These are phyloP conservation scores for Carassius auratus DNA, from an alignment of 2,113 vertebrate genomes.

Conservation along the genomic window DNA sequence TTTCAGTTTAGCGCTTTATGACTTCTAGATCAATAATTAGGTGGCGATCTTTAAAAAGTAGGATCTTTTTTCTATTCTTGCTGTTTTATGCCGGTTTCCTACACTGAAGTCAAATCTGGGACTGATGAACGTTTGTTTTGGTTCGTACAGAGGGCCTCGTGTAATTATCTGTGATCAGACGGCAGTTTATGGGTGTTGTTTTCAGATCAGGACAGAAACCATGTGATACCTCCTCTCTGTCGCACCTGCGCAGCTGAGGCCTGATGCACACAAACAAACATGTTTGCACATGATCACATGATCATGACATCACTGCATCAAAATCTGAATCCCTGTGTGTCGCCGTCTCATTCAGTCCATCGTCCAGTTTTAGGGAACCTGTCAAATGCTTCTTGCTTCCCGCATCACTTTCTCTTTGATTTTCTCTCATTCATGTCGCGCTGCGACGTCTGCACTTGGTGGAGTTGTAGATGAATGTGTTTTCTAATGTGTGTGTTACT, in stretches of 20 bases:
- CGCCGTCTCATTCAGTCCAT: not conserved
- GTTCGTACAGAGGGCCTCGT: not conserved
- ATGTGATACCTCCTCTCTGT: slow-evolving; percentile 75
- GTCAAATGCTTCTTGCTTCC: slow-evolving; percentile 63
- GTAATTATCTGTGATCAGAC: not conserved
- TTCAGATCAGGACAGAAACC: slow-evolving; percentile 59
- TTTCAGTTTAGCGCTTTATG: not conserved
- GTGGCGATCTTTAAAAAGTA: not conserved
- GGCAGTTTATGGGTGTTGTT: not conserved
- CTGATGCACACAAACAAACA: slow-evolving; percentile 28
- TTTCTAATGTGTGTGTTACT: slow-evolving; percentile 22
- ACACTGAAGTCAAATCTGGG: not conserved
- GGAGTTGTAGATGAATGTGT: slow-evolving; percentile 13
- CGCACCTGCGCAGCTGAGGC: slow-evolving; percentile 63
- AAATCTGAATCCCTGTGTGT: too few species aligned
- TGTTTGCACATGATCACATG: slow-evolving; percentile 13
- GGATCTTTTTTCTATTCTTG: not conserved
- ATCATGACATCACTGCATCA: not conserved
- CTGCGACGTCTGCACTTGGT: slow-evolving; percentile 17
- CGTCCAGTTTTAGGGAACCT: slow-evolving; percentile 35
- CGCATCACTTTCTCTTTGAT: not conserved
- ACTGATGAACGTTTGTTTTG: not conserved
- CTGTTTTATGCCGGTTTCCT: not conserved
- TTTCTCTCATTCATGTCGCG: slow-evolving; percentile 1
- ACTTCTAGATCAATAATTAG: not conserved